Evolutionary conservation across 92 coral and sea anemone genomes (phyloP).

Genomic region (Epizoanthus rinbou): DNA sequence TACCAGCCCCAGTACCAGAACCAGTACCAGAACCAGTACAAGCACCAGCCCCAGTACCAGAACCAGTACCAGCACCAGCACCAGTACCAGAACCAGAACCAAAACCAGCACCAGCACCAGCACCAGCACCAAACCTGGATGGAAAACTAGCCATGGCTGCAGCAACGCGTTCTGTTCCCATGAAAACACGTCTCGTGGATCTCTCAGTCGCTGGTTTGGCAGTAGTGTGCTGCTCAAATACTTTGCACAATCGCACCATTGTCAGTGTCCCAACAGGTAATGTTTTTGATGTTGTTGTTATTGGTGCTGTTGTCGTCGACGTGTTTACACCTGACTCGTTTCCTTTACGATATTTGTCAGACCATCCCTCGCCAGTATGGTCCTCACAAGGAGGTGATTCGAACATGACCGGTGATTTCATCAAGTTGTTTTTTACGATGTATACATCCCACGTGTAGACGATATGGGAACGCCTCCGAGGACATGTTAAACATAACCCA

Average conservation of each 20-base stretch:
- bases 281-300: too few species aligned
- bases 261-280: neutral
- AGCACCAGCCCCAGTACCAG: neutral
- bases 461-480: slow-evolving; percentile 34
- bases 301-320: neutral
- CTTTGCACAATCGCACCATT: slow-evolving; percentile 11
- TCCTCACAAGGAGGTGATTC: neutral
- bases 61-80: neutral
- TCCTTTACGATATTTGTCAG: neutral
- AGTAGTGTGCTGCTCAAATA: neutral
- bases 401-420: neutral
- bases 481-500: slow-evolving; percentile 65
- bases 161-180: neutral
- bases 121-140: neutral
- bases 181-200: neutral
- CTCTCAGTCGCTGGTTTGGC: neutral
- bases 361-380: slow-evolving; percentile 15
- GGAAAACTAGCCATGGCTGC: neutral
- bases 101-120: neutral
- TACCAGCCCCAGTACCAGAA: neutral
- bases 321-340: too few species aligned
- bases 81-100: neutral
- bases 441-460: slow-evolving; percentile 61
- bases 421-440: slow-evolving; percentile 10
- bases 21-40: neutral